Evolutionary conservation across 2,797 vertebrate species (phyloP).

Genomic region (Aplochiton taeniatus): DNA sequence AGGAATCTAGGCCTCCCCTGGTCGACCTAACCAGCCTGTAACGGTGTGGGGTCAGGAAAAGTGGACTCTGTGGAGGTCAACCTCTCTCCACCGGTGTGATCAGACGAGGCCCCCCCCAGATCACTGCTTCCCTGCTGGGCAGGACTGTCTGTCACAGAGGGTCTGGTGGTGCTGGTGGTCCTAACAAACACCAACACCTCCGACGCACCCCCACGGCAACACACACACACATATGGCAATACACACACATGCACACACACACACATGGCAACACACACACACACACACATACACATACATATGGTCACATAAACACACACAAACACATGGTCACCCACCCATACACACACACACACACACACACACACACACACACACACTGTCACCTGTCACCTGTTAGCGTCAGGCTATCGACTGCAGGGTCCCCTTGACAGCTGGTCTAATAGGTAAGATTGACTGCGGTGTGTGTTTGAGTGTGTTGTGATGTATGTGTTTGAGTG

Average conservation of each 20-base stretch:
- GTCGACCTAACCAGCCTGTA: too few species aligned
- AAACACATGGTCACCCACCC: too few species aligned
- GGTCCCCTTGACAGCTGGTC: conserved; percentile 40
- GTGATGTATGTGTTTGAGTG: neutral
- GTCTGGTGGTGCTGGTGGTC: conserved; percentile 16
- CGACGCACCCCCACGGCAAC: neutral
- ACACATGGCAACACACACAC: too few species aligned
- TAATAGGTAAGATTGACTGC: conserved; percentile 15
- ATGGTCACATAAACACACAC: too few species aligned
- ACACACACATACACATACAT: too few species aligned
- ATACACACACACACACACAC: too few species aligned
- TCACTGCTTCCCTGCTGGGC: conserved; percentile 45
- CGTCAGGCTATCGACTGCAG: conserved; percentile 20
- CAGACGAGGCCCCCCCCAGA: conserved; percentile 30
- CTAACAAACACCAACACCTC: conserved; percentile 37
- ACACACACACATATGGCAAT: too few species aligned
- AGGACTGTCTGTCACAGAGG: conserved; percentile 48
- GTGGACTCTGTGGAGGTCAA: neutral
- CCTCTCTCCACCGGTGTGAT: conserved; percentile 8
- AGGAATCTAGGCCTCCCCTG: too few species aligned
- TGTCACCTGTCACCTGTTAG: conserved; percentile 63
- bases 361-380: conserved; percentile 1
- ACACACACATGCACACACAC: too few species aligned
- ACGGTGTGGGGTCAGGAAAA: too few species aligned
- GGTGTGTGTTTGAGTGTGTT: neutral